Base-by-base conservation (phyloP, 2,797 vertebrate species). In the Notolabrus celidotus region DNA sequence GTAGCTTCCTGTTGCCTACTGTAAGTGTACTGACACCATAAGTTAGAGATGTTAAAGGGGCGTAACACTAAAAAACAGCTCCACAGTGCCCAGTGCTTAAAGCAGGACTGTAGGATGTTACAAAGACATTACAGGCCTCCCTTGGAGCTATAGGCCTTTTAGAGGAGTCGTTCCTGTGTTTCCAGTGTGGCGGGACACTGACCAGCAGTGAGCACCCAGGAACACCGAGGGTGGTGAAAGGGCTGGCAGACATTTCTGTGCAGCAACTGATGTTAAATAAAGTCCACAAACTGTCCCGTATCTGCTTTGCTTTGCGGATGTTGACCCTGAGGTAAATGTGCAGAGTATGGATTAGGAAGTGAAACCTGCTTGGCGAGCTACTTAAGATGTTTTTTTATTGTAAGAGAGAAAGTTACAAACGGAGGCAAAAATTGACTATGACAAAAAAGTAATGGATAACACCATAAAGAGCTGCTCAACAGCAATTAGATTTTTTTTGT, bases 291-390 rank as follows among this genome's bases (percentile, higher is more conserved):
- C 80, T 88, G 83, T 86, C 80, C 73, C 71, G 42, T 82, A 71
- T 87, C 82, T 87, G 88, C 82, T 86, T 84, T 79, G 78, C 80
- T 86, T 83, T 78, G 78, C 79, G 78, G 85, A 90, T 79, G 83
- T 86, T 50, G 55, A 92, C 88, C 92, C 92, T 94, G 91, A 94
- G 91, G 91, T 92, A 92, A 90, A 92, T 92, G 89, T 92, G 90
- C 88, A 86, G 89, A 86, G 74, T 83, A 84, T 82, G 87, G 85
- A 87, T 86, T 79, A 78, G 75, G 67, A 90, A 83, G 66, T 81
- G 73, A 71, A 86, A 84, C 67, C 62, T 85, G 78, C 67, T 84
- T 74, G 79, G 79, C 78, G 80, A 85, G 75, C 74, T 71, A 80
- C 67, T n/a, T 81, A 27, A 54, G 46, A 80, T 55, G 58, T 57